Percentiles rank a stretch among this genome's conserved stretches.
Evolutionary conservation across 2,888 invertebrate genomes (phyloP).

Genomic region (Idaea aversata): DNA sequence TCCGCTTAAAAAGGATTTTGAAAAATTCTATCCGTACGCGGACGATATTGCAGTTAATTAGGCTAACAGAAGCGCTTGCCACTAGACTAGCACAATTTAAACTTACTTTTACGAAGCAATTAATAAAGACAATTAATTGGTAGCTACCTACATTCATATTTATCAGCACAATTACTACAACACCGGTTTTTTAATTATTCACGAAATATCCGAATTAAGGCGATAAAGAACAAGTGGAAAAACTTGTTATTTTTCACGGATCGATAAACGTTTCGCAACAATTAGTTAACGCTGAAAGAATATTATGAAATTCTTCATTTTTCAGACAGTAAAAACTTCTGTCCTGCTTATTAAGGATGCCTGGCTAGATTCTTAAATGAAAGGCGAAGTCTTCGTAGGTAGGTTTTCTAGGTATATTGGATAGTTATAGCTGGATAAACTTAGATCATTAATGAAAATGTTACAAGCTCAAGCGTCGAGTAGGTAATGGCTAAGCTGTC

Average conservation of each 20-base stretch:
- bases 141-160: background rate
- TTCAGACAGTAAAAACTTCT: background rate
- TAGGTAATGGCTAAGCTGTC: no score
- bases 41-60: no score
- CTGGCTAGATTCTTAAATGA: no score
- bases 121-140: no score
- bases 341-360: no score
- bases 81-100: no score
- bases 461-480: no score
- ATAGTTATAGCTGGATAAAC: background rate
- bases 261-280: background rate
- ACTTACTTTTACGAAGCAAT: no score
- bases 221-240: constrained; percentile 9
- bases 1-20: no score
- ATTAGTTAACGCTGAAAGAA: background rate
- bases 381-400: background rate
- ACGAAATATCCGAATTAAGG: constrained; percentile 14
- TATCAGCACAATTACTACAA: background rate
- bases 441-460: no score
- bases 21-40: no score
- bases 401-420: background rate
- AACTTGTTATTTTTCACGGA: constrained; percentile 3
- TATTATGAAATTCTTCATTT: background rate
- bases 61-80: no score
- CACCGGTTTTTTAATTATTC: constrained; percentile 8